phyloP scores from a whole-genome alignment of 2,797 vertebrate species.

The Vespertilio murinus region DNA sequence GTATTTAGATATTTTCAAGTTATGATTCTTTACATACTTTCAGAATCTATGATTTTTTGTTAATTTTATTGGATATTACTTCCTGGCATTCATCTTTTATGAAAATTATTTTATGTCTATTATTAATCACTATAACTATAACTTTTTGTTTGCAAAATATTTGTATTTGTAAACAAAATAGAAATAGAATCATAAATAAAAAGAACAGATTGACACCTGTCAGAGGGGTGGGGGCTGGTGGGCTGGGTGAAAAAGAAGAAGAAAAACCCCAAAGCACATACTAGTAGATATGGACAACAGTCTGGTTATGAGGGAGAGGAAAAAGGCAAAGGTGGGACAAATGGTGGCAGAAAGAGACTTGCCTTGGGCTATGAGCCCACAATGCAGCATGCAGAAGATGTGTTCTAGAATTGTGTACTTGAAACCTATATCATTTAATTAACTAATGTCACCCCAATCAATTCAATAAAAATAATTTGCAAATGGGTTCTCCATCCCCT shows the following conservation, averaged over 20 bases:
- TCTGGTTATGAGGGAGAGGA: background rate
- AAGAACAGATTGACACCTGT: background rate
- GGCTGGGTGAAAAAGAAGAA: background rate
- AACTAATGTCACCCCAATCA: background rate
- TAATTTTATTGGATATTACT: background rate
- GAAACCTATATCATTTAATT: background rate
- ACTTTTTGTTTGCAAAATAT: background rate
- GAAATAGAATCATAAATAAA: background rate
- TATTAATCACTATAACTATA: background rate
- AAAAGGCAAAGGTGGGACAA: background rate
- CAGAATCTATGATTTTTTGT: background rate
- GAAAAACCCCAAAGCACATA: background rate
- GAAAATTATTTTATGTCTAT: constrained; percentile 31
- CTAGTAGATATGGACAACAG: background rate
- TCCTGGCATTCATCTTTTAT: background rate
- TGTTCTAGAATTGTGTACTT: background rate
- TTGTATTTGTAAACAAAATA: background rate
- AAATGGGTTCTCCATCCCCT: constrained; percentile 57
- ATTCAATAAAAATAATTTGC: background rate
- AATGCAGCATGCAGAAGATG: background rate
- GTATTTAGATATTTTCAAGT: background rate
- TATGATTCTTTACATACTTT: background rate
- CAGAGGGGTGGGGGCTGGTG: background rate
- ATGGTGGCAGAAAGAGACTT: background rate
- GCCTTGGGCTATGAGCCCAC: background rate